Base-by-base conservation (phyloP, 30 jellyfish, hydroid and myxozoan genomes). In the Nemopilema nomurai region DNA sequence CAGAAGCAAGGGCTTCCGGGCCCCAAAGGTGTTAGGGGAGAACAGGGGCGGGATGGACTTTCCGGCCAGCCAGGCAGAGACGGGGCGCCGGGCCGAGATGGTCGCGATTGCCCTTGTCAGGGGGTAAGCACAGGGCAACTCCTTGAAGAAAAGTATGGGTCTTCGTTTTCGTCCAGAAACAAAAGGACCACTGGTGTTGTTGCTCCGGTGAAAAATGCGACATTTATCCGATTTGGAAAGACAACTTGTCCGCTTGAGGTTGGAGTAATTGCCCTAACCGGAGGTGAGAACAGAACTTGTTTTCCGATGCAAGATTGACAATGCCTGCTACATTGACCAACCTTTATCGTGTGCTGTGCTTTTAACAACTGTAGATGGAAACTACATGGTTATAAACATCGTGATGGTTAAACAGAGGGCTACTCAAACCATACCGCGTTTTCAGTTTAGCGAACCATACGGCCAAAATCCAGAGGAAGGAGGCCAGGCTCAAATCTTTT, bases 41-140 rank as follows among this genome's bases (percentile, higher is more conserved):
- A 75, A 27, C 83, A 79, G n/a, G 96, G 96, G 28, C 76, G 96
- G 16, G 96, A 87, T 71, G 96, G 96, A 3, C 70, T 77, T n/a
- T 53, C 85, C 65, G 97, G 97, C 19, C 75, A 49, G 29, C 84
- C 97, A n/a, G 97, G 97, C 76, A 75, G 97, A 33, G 97, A 90
- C n/a, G 97, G 97, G 0, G 62, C 75, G 24, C 79, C 97, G 1
- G 97, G 97, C 17, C 82, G 93, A 0, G 97, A 90, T 70, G 97
- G 97, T n/a, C 51, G 93, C 21, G 93, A 90, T 62, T 90, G 92
- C 67, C 87, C 89, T 9, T 86, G 95, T 30, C 83, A 75, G 33
- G 64, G n/a, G 49, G 53, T 30, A 1, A 81, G 65, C 19, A 28
- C 24, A 9, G 51, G 66, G 4, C 87, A 49, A 25, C 20, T 65